Base-by-base conservation (phyloP, 2,113 vertebrate species). In the Neodontobutis hainanensis region DNA sequence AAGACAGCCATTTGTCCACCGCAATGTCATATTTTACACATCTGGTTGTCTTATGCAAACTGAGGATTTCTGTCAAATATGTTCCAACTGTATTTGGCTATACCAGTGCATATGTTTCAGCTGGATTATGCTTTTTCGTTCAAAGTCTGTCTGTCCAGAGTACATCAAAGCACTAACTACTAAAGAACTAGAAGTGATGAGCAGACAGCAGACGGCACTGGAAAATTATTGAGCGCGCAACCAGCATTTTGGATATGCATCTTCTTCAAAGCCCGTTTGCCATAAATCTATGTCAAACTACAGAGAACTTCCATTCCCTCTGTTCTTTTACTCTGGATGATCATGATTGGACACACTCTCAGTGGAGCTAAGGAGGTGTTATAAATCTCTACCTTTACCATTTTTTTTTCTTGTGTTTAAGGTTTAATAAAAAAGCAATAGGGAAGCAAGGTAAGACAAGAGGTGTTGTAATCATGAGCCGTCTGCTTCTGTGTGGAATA, bases 271-370 rank as follows among this genome's bases (percentile, higher is more conserved):
- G 77, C 53, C 44, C n/a, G 1, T 34, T 36, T 43, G 53, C 61
- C 62, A 56, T 86, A 87, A 83, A 87, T 85, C 38, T 67, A 11
- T 68, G 56, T 68, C 71, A 58, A 81, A 89, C 83, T 78, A 76
- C 73, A 85, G 69, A 74, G 70, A 49, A 34, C 56, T 59, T 49
- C 52, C 45, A 14, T 34, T 66, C 55, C 49, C 60, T 79, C 72
- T 88, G 81, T 82, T 82, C 65, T 82, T 72, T 50, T 32, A 43
- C 65, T 61, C 36, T n/a, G 27, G 51, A 81, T 46, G 34, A 55
- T 66, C 53, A 74, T 73, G 34, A 47, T 55, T 75, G 11, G 12
- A 58, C 16, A 8, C 53, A 47, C 10, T 42, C 35, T 12, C 8
- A 8, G 27, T 40, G 34, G 49, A 40, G 6, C 53, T 43, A 11